Conservation (phyloP, 2,888 invertebrate species). For the Drosophila paranaensis region DNA sequence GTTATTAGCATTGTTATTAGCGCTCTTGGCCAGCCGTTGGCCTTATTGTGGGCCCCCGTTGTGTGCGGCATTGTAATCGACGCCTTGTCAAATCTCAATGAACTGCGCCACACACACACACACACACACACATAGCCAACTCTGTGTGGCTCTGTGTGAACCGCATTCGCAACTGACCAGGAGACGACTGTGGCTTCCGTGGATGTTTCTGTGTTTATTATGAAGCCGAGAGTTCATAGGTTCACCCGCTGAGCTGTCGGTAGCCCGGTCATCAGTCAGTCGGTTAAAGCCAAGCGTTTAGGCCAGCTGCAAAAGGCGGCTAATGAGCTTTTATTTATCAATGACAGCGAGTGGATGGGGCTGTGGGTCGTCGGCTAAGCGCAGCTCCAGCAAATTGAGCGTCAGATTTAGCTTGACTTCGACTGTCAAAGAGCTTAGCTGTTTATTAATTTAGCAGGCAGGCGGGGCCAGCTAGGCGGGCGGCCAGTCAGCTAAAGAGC, state of each 20-base stretch:
- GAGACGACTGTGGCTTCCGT: conserved; percentile 8
- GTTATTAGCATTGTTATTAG: conserved; percentile 22
- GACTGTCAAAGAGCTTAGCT: conserved; percentile 57
- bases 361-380: conserved; percentile 26
- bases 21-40: conserved; percentile 36
- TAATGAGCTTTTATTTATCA: conserved; percentile 80
- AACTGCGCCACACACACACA: conserved; percentile 20
- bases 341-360: conserved; percentile 56
- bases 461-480: conserved; percentile 8
- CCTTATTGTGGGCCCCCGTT: conserved; percentile 46
- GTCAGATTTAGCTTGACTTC: conserved; percentile 66
- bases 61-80: conserved; percentile 64
- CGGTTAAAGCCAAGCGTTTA: conserved; percentile 23
- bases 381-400: conserved; percentile 59
- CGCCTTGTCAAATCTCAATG: conserved; percentile 60
- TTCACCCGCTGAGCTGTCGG: conserved; percentile 53
- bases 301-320: conserved; percentile 45
- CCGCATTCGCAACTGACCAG: conserved; percentile 27
- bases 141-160: conserved; percentile 60
- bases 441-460: conserved; percentile 72
- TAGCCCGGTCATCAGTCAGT: conserved; percentile 62
- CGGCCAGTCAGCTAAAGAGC: conserved; percentile 8
- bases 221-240: conserved; percentile 14
- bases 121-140: conserved; percentile 11
- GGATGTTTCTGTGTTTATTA: not conserved